Percentiles rank a stretch among this genome's conserved stretches.
phyloP scores from a whole-genome alignment of 92 coral and sea anemone genomes.

The Umimayanthus chanpuru region DNA sequence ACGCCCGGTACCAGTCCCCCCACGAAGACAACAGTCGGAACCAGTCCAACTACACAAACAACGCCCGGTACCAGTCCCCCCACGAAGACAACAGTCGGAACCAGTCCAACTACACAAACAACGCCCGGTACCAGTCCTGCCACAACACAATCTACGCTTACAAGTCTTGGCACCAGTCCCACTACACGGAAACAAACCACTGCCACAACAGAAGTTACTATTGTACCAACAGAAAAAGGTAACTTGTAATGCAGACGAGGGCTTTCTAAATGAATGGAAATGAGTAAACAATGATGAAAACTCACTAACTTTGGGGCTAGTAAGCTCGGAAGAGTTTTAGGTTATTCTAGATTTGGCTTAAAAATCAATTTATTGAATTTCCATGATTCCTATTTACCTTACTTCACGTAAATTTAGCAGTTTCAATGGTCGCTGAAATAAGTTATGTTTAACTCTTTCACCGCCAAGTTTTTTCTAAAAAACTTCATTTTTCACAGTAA shows the following conservation, averaged over 20 bases:
- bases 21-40: neutral
- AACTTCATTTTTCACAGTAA: too few species aligned
- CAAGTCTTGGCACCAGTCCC: neutral
- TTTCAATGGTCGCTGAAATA: too few species aligned
- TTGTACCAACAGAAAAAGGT: conserved; percentile 21
- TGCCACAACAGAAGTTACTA: neutral
- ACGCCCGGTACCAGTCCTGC: neutral
- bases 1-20: neutral
- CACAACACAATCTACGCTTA: neutral
- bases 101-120: neutral
- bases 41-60: neutral
- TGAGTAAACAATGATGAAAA: too few species aligned
- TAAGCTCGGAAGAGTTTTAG: too few species aligned
- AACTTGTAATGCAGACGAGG: neutral
- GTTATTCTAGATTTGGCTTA: too few species aligned
- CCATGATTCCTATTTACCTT: too few species aligned
- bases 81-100: neutral
- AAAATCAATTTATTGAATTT: too few species aligned
- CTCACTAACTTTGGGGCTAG: too few species aligned
- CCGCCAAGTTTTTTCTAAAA: too few species aligned
- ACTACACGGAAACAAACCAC: neutral
- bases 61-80: neutral
- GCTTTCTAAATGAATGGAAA: neutral
- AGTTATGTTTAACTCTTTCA: too few species aligned
- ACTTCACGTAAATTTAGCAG: too few species aligned